These are phyloP conservation scores for Cyphomyrus plagiostoma DNA, from an alignment of 2,113 vertebrate species.

Conservation along the genomic window DNA sequence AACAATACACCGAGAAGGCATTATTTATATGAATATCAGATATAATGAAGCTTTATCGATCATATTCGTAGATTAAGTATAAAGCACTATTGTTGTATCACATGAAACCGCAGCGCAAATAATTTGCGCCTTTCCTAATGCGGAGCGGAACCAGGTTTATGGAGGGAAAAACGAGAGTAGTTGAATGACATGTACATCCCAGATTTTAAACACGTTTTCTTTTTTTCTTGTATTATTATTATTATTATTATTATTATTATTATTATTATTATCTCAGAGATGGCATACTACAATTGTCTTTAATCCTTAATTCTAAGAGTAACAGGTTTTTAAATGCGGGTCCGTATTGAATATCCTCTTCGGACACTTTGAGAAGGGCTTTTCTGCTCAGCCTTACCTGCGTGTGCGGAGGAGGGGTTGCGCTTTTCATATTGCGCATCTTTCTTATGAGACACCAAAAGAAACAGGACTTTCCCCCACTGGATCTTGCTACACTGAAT, in stretches of 20 bases:
- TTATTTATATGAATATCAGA: background rate
- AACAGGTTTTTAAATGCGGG: background rate
- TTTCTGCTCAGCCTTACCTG: conserved; percentile 14
- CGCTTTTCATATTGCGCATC: background rate
- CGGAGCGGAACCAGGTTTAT: conserved; percentile 5
- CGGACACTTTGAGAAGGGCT: background rate
- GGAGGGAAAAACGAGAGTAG: background rate
- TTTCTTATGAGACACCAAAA: background rate
- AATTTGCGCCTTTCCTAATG: background rate
- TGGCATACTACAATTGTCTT: no score
- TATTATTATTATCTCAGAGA: no score
- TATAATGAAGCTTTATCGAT: background rate
- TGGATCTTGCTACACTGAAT: conserved; percentile 42
- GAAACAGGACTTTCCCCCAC: background rate
- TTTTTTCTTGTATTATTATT: no score
- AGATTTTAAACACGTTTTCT: conserved; percentile 17
- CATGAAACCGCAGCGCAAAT: background rate
- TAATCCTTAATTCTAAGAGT: background rate
- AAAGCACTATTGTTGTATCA: background rate
- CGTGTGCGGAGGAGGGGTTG: background rate
- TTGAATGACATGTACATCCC: conserved; percentile 28
- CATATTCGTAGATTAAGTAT: background rate
- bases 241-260: no score
- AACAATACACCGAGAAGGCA: background rate
- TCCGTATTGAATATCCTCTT: background rate